phyloP scores from a whole-genome alignment of 2,888 invertebrate species.

The Apamea epomidion region DNA sequence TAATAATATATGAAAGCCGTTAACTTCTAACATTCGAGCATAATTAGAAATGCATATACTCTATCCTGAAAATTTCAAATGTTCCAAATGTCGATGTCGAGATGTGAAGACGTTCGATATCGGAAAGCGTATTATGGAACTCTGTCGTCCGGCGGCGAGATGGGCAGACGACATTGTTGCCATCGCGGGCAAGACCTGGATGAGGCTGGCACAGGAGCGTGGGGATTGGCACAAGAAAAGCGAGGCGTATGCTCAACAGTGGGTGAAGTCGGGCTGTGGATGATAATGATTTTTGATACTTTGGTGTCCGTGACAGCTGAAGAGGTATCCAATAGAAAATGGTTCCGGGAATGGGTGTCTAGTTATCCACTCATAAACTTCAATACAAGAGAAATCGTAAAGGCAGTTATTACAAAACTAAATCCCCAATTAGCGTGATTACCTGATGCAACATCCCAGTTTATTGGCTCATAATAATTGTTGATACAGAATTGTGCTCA shows the following conservation, averaged over 20 bases:
- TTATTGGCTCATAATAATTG: constrained; percentile 35
- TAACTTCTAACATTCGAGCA: not conserved
- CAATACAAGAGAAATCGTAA: constrained; percentile 18
- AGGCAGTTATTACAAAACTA: constrained; percentile 6
- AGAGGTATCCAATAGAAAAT: not conserved
- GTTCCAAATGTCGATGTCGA: not conserved
- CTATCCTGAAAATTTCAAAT: not conserved
- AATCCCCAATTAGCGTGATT: constrained; percentile 40
- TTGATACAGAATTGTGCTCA: constrained; percentile 33
- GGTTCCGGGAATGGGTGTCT: not conserved
- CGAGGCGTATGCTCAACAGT: not conserved
- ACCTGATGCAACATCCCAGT: constrained; percentile 50
- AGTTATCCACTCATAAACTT: not conserved
- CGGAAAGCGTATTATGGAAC: not conserved
- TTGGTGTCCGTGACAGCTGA: not conserved
- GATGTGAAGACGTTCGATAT: not conserved
- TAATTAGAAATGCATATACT: not conserved
- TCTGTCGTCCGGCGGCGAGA: not conserved
- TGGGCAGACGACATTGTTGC: not conserved
- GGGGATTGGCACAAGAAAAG: no score
- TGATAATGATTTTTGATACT: not conserved
- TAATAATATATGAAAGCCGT: not conserved
- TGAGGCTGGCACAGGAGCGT: no score
- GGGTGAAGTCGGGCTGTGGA: not conserved
- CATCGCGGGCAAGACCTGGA: not conserved